These are phyloP conservation scores for Lanistes nyassanus DNA, from an alignment of 1,140 invertebrate species.

Conservation along the genomic window DNA sequence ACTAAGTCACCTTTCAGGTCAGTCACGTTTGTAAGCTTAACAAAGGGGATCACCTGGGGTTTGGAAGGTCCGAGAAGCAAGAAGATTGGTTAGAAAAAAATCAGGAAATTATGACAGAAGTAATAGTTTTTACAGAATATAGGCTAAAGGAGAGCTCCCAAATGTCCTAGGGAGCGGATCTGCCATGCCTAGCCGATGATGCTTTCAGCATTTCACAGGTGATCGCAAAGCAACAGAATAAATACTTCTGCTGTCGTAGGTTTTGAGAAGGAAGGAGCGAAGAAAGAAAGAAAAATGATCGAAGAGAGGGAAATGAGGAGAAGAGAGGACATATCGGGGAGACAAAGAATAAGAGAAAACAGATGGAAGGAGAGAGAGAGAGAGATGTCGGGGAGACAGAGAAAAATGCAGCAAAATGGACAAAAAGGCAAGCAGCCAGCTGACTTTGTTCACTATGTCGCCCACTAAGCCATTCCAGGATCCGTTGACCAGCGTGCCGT, in stretches of 20 bases:
- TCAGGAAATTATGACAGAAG: no score
- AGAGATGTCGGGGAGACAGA: neutral
- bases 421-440: neutral
- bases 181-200: no score
- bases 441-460: slow-evolving; percentile 50
- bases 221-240: neutral
- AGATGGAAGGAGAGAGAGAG: neutral
- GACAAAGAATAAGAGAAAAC: neutral
- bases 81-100: no score
- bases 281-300: neutral
- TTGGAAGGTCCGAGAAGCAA: neutral
- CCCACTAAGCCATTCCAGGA: slow-evolving; percentile 69
- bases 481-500: slow-evolving; percentile 83
- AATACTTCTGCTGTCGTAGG: no score
- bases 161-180: no score
- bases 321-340: neutral
- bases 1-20: no score
- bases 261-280: neutral
- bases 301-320: neutral
- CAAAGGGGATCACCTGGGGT: no score
- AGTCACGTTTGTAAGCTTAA: no score
- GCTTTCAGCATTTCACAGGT: neutral
- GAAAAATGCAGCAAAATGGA: neutral
- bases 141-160: no score
- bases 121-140: no score